These are phyloP conservation scores for Sarcophaga variegata DNA, from an alignment of 2,888 invertebrate species.

Conservation along the genomic window DNA sequence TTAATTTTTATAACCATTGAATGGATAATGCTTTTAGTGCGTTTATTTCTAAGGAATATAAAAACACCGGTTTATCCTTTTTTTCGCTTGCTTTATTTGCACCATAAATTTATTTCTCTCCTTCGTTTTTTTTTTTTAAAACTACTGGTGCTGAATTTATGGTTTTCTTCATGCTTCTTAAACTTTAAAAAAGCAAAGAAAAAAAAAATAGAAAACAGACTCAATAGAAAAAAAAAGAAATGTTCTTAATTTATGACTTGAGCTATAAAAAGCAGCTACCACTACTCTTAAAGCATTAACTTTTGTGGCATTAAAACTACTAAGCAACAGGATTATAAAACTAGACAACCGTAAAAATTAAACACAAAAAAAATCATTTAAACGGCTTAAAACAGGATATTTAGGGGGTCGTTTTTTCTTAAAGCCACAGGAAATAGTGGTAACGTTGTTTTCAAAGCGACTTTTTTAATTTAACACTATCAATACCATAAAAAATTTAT, in stretches of 20 bases:
- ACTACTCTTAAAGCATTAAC: neutral
- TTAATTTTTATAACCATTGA: neutral
- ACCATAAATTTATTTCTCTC: neutral
- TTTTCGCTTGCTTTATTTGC: neutral
- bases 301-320: conserved; percentile 10
- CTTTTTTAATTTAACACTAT: no score
- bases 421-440: neutral
- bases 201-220: no score
- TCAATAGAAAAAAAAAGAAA: neutral
- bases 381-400: conserved; percentile 7
- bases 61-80: no score
- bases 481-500: no score
- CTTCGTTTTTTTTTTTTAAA: neutral
- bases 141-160: conserved; percentile 52
- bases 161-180: conserved; percentile 40
- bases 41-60: no score
- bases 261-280: neutral
- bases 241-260: conserved; percentile 32
- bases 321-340: conserved; percentile 43
- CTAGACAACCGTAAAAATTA: neutral
- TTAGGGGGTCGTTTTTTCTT: neutral
- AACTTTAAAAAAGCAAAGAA: neutral
- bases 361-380: neutral
- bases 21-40: no score
- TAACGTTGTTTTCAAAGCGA: no score